A percentile compares a stretch with the other conserved stretches of the same genome.
Conservation (phyloP, 1,140 invertebrate species). For the Drosophila ficusphila region DNA sequence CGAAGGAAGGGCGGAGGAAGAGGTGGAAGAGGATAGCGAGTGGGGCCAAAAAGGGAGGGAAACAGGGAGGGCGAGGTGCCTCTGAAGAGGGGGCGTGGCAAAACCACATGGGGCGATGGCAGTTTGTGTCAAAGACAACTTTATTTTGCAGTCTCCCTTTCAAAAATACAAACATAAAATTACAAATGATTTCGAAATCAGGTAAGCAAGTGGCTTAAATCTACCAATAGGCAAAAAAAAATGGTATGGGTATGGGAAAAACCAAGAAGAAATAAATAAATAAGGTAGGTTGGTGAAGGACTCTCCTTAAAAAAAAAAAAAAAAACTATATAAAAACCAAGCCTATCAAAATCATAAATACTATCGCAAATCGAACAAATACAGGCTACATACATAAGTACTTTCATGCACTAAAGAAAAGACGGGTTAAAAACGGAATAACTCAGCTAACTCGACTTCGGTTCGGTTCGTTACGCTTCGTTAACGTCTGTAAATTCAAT, state of each 20-base stretch:
- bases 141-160: conserved; percentile 47
- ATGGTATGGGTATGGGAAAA: too few relatives aligned
- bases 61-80: neutral
- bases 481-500: conserved; percentile 26
- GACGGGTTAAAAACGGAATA: neutral
- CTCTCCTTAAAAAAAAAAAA: neutral
- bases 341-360: too few relatives aligned
- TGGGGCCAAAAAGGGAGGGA: neutral
- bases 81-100: conserved; percentile 24
- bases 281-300: too few relatives aligned
- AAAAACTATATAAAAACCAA: neutral
- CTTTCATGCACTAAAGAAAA: neutral
- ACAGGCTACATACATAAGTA: neutral
- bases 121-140: conserved; percentile 66
- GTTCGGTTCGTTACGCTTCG: conserved; percentile 42
- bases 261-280: neutral
- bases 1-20: neutral
- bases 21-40: neutral
- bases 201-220: neutral
- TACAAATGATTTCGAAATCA: neutral
- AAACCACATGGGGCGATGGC: conserved; percentile 35
- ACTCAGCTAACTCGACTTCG: conserved; percentile 19
- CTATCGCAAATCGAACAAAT: too few relatives aligned
- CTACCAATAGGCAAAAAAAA: too few relatives aligned
- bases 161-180: neutral